phyloP scores from a whole-genome alignment of 2,888 invertebrate genomes.

The Deilephila elpenor region DNA sequence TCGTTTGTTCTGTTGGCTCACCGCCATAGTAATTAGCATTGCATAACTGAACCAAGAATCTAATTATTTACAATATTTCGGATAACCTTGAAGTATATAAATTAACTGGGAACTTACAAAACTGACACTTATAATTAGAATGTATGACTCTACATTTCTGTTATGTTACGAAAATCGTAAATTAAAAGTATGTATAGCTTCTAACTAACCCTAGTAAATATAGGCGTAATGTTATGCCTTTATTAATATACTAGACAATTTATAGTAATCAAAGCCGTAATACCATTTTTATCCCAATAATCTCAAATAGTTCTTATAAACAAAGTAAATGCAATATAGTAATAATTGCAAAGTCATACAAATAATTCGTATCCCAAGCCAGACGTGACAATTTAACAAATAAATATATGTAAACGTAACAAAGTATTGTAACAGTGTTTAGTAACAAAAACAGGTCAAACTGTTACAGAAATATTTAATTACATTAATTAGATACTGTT shows the following conservation, averaged over 20 bases:
- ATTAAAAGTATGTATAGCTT: no score
- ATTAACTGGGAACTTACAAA: not conserved
- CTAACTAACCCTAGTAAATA: no score
- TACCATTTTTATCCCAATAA: not conserved
- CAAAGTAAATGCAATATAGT: not conserved
- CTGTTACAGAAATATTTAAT: conserved; percentile 41
- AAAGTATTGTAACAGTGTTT: conserved; percentile 30
- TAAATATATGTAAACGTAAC: conserved; percentile 8
- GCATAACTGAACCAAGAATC: conserved; percentile 12
- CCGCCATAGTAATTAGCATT: conserved; percentile 10
- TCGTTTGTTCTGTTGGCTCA: not conserved
- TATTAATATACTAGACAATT: no score
- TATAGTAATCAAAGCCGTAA: no score
- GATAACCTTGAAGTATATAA: not conserved
- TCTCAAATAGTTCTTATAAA: not conserved
- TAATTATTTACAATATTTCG: conserved; percentile 9
- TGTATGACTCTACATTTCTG: not conserved
- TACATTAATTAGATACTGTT: conserved; percentile 37
- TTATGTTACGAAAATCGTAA: no score
- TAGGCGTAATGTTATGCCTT: no score
- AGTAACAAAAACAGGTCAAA: conserved; percentile 39
- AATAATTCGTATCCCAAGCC: not conserved
- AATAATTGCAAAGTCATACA: no score
- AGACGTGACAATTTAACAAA: conserved; percentile 7
- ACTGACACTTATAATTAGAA: not conserved